Base-by-base conservation (phyloP, 2,797 vertebrate genomes). In the Centroberyx gerrardi region DNA sequence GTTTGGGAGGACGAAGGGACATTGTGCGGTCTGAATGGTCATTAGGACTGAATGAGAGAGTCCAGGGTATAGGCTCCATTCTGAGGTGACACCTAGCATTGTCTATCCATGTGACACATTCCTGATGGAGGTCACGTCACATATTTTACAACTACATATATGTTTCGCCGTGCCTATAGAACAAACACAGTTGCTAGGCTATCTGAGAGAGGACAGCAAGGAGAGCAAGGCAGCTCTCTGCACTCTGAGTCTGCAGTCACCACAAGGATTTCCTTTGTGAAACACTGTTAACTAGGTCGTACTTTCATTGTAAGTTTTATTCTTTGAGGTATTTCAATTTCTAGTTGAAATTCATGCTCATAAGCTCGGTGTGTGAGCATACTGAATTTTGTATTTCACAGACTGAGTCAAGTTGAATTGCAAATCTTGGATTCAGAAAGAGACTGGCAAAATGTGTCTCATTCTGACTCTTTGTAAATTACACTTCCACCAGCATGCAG, bases 341-440 rank as follows among this genome's bases (percentile, higher is more conserved):
- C 27, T 29, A 1, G 52, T 54, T 29, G 9, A 54, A 54, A 27
- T 27, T 29, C 9, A 54, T 28, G 52, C 27, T 54, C 52, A n/a
- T 27, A 54, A 54, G 22, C 52, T 28, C 18, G 13, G 51, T 53
- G 27, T 28, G 40, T 3, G 44, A 46, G 10, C 22, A 6, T 28
- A 28, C 40, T 29, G 60, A 22, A 62, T 28, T 86, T 75, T 66
- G 83, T 60, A 10, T 82, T 83, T 87, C 86, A 69, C 81, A 79
- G 52, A 59, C 65, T 52, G 81, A 76, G 42, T 84, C 63, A 17
- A 76, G 72, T 48, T 83, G 84, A 90, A 87, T 83, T 78, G 72
- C 65, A 84, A 86, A 83, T 83, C 58, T 46, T 62, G 62, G 22
- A 80, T 76, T 82, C 71, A 40, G 64, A 62, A 61, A 73, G 81